Evolutionary conservation across 2,113 vertebrate species (phyloP), one percentile per base, ranked within the genome.

Genomic region (Pseudorhombus dupliciocellatus): DNA sequence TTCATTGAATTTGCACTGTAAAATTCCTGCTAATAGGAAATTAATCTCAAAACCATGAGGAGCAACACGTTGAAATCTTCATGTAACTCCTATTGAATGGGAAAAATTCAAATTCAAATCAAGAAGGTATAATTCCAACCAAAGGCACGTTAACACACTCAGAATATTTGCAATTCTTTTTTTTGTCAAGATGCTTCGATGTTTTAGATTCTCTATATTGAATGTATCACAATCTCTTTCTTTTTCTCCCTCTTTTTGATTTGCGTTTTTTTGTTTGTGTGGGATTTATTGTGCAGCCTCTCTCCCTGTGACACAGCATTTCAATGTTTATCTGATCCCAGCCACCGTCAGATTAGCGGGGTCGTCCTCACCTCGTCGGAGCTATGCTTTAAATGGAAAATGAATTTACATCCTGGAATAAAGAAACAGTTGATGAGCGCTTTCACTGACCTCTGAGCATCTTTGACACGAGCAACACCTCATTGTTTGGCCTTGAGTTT

Each of bases 401-500:
- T 21, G 18, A 50, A 50, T 83, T 73, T 74, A 73, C 60, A 26
- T 18, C 22, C 7, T 3, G n/a, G 66, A 79, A 70, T 66, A 83
- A 78, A 84, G 77, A 78, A 75, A 34, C 69, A 14, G 59, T 65
- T 83, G 81, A 87, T 85, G 78, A 84, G 75, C 46, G 82, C 46
- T 76, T 73, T 54, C 25, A 2, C 37, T 71, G 81, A 85, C 80
- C 77, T 77, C 81, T 75, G 66, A 65, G 73, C 70, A 61, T 80
- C 70, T 86, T 57, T 75, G 77, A 86, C 67, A 56, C 70, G 66
- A 74, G 8, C 20, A 70, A 59, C 80, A 77, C 66, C 71, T 85
- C 80, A 75, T 66, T 77, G 86, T 84, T 89, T 87, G 85, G 80
- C 87, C 90, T 81, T 87, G 79, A 81, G 79, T 84, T 82, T 79